Evolutionary conservation across 2,797 vertebrate genomes (phyloP).

Genomic region (Hafferia zeledoni): DNA sequence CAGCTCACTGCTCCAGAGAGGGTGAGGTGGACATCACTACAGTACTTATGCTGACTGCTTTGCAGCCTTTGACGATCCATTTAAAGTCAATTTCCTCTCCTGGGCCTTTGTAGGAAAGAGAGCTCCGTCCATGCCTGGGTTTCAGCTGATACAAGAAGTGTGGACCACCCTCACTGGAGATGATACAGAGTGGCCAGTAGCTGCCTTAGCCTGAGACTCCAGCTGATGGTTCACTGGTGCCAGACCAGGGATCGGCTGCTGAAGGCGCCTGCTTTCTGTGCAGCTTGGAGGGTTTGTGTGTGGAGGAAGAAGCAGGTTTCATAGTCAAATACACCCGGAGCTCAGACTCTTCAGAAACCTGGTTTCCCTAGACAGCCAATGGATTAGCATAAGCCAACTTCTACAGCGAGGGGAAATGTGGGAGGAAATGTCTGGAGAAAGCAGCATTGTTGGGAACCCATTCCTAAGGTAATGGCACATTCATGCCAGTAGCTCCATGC

Average conservation of each 20-base stretch:
- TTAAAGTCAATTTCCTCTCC: not conserved
- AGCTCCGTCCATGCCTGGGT: accelerated
- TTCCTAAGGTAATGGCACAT: not conserved
- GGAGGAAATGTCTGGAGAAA: not conserved
- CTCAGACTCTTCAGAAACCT: not conserved
- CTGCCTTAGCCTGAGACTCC: not conserved
- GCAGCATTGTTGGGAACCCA: not conserved
- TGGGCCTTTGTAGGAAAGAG: not conserved
- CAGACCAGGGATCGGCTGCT: accelerated
- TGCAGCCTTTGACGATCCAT: not conserved
- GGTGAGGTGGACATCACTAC: accelerated
- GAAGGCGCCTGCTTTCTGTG: not conserved
- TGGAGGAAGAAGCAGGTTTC: not conserved
- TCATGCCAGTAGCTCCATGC: not conserved
- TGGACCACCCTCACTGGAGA: not conserved
- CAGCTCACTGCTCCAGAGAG: not conserved
- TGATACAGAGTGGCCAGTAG: not conserved
- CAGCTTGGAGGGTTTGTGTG: accelerated
- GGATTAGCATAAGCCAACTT: not conserved
- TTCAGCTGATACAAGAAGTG: not conserved
- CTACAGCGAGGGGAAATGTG: not conserved
- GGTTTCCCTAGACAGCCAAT: not conserved
- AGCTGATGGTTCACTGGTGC: not conserved
- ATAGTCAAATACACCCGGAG: not conserved
- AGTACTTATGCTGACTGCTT: not conserved